Base-by-base conservation (phyloP, 2,888 invertebrate species). In the Pammene aurita region DNA sequence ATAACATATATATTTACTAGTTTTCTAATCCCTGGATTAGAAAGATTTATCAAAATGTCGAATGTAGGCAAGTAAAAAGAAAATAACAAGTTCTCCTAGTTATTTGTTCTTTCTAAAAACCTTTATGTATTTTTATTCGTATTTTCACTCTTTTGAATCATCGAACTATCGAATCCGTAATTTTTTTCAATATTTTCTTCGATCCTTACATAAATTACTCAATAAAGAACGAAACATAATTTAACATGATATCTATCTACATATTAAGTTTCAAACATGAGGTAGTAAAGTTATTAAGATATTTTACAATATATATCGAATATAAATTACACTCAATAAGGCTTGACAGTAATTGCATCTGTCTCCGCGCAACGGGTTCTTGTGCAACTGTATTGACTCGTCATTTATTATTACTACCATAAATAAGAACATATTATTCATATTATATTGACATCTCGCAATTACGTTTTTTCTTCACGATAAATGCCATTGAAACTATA, bases 301-400 rank as follows among this genome's bases (percentile, higher is more conserved):
- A 62, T 62, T 61, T 56, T 57, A 58, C 52, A 52, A 58, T 26
- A 66, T 38, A 50, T 52, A 44, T 26, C 13, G 62, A 41, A 44
- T 57, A 58, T 62, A 64, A 63, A 68, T 64, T 46, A 61, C 14
- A 42, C 57, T 64, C 63, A 68, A 68, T 63, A 68, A 52, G 55
- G 63, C 38, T 18, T 52, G 63, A 68, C 63, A 68, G 57, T 63
- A 63, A 68, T 63, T 63, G 68, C 57, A 35, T 34, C 56, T 63
- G 68, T 68, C 63, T 54, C 54, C 42, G 50, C 63, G 63, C 57
- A 68, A 57, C 63, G 57, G 35, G 57, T 64, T 52, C 57, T 64
- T 52, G 42, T 64, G 57, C 44, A 63, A 58, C 57, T 57, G 35
- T 56, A 68, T 68, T 68, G 63, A 63, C 68, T 68, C 63, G 57